Evolutionary conservation across 2,888 invertebrate genomes (phyloP).

Genomic region (Leucoptera coffeella): DNA sequence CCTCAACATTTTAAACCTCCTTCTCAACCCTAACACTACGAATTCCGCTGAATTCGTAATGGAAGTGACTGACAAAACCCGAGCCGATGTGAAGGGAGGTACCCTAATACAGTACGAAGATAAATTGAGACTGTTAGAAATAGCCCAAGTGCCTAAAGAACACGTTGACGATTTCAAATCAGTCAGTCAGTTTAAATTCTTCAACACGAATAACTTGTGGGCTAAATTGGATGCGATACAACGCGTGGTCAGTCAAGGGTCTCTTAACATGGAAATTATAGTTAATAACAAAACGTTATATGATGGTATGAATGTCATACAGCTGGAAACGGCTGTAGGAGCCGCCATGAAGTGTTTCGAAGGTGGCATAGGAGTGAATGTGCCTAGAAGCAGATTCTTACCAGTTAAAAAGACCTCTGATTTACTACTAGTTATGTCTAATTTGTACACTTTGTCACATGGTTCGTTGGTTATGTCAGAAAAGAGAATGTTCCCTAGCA

Average conservation of each 20-base stretch:
- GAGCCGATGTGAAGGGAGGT: conserved; percentile 99
- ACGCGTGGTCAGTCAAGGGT: conserved; percentile 71
- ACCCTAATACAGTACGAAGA: conserved; percentile 95
- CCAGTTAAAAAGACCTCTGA: conserved; percentile 99
- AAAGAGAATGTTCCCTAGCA: conserved; percentile 92
- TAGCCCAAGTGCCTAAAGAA: conserved; percentile 97
- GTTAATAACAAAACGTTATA: conserved; percentile 93
- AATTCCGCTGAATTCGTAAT: conserved; percentile 86
- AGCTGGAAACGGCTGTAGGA: conserved; percentile 97
- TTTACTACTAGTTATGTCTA: conserved; percentile 94
- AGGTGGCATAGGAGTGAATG: conserved; percentile 87
- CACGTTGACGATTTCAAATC: conserved; percentile 98
- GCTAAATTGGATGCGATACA: conserved; percentile 87
- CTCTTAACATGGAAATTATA: conserved; percentile 94
- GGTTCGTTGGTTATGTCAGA: conserved; percentile 94
- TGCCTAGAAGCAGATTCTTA: conserved; percentile 92
- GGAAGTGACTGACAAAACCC: conserved; percentile 99
- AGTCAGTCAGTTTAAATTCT: conserved; percentile 97
- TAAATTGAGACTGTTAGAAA: conserved; percentile 90
- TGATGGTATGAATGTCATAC: conserved; percentile 91
- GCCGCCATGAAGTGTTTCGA: conserved; percentile 99
- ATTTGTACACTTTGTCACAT: conserved; percentile 85
- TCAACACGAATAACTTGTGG: conserved; percentile 99
- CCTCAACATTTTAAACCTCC: conserved; percentile 78
- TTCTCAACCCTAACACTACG: conserved; percentile 50